Base-by-base conservation (phyloP, 1,140 invertebrate genomes). In the Nephotettix cincticeps region DNA sequence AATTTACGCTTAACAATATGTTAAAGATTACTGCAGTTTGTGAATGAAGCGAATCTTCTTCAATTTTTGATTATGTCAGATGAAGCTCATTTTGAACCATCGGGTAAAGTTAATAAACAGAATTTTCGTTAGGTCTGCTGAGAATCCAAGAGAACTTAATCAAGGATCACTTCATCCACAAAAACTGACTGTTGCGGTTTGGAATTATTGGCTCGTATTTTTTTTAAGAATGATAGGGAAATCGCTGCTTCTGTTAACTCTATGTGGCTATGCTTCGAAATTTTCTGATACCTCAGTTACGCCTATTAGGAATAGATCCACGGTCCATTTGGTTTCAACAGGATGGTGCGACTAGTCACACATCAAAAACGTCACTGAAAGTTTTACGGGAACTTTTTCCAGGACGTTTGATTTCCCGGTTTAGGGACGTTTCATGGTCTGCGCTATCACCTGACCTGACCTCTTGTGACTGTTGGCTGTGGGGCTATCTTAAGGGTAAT, bases 211-310 rank as follows among this genome's bases (percentile, higher is more conserved):
- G 23, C 6, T n/a, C 47, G 19, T 54, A 61, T 61, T 27, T 61
- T 51, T 56, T 30, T 11, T 11, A 27, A 30, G 21, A 23, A 28
- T 23, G 21, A 28, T n/a, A 28, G 23, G 27, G 27, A 17, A 17
- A 61, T 61, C 4, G 14, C 47, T 61, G 56, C n/a, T 3, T 9
- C 9, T 61, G 19, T 17, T 11, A 23, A 23, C 21, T 13, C 56
- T 61, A 61, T 61, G 13, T 61, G 9, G 56, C 56, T 3, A 61
- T 61, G 56, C 28, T 61, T 27, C 3, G 56, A 28, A 6, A 61
- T 61, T 61, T 61, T 61, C 21, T 61, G 23, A 54, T 54, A 4
- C 47, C 56, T 6, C 56, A 61, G n/a, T 30, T 61, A 27, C 56
- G 6, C n/a, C 27, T 6, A 6, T 61, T 61, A 30, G 23, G 13